Percentiles rank a stretch among this genome's conserved stretches.
These are phyloP conservation scores for Danio aesculapii DNA, from an alignment of 2,797 vertebrate species.

Conservation along the genomic window DNA sequence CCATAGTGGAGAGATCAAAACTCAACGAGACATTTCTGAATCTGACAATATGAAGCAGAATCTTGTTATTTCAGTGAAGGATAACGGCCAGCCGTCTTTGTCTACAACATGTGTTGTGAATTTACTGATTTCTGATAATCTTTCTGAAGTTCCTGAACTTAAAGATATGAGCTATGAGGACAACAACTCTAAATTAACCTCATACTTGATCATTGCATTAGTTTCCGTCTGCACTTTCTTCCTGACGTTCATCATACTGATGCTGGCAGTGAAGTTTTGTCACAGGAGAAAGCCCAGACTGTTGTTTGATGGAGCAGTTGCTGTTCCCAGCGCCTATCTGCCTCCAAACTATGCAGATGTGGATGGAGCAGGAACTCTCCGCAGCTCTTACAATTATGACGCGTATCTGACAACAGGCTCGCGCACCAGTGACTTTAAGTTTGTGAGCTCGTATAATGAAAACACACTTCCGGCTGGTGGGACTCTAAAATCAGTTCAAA, in stretches of 20 bases:
- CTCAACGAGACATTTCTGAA: constrained; percentile 78
- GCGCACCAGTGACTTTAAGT: constrained; percentile 67
- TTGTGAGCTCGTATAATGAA: constrained; percentile 59
- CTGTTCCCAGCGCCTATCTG: constrained; percentile 45
- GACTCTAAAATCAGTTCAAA: constrained; percentile 33
- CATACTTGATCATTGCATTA: constrained; percentile 44
- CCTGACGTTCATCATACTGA: constrained; percentile 47
- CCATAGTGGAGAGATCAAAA: constrained; percentile 74
- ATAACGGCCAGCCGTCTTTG: constrained; percentile 68
- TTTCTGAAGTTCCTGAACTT: constrained; percentile 59
- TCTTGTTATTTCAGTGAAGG: constrained; percentile 66
- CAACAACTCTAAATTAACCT: constrained; percentile 33
- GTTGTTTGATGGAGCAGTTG: constrained; percentile 52
- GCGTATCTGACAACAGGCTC: constrained; percentile 70
- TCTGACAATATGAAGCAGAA: constrained; percentile 81
- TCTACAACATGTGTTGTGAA: constrained; percentile 65
- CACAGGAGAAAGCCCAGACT: constrained; percentile 54
- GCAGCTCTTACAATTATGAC: constrained; percentile 68
- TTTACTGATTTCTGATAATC: constrained; percentile 65
- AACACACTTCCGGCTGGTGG: constrained; percentile 33
- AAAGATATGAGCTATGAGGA: constrained; percentile 46
- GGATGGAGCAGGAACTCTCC: not conserved
- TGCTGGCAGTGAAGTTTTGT: constrained; percentile 51
- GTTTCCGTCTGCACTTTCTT: constrained; percentile 51
- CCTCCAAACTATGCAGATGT: too few species aligned